A percentile compares a stretch with the other conserved stretches of the same genome.
Conservation (phyloP, 2,888 invertebrate genomes). For the Thecophora atra region DNA sequence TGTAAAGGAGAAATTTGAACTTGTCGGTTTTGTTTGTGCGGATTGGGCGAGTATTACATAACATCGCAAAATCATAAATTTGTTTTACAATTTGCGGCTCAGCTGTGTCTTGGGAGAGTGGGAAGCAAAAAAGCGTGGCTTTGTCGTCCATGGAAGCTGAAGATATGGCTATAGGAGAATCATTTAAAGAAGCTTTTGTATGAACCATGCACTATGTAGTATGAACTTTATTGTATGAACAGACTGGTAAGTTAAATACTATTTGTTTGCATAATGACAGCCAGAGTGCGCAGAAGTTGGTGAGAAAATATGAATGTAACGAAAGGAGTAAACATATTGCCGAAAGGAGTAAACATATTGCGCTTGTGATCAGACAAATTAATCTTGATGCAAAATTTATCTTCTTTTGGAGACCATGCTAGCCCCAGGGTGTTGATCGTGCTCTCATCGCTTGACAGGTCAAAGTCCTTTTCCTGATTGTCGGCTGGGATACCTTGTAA, state of each 20-base stretch:
- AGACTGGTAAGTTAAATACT: constrained; percentile 9
- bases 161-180: constrained; percentile 28
- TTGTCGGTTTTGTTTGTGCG: constrained; percentile 39
- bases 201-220: too few species aligned
- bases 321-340: constrained; percentile 6
- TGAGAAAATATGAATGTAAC: background rate
- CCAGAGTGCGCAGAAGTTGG: too few species aligned
- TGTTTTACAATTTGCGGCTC: constrained; percentile 37
- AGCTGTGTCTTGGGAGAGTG: constrained; percentile 39
- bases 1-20: constrained; percentile 10
- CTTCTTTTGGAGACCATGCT: too few species aligned
- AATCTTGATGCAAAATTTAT: too few species aligned
- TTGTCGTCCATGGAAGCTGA: constrained; percentile 44
- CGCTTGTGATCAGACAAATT: too few species aligned
- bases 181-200: constrained; percentile 40
- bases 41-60: constrained; percentile 42
- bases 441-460: too few species aligned
- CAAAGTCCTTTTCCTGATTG: too few species aligned
- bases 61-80: constrained; percentile 40
- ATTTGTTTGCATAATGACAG: constrained; percentile 10
- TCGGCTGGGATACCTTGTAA: too few species aligned
- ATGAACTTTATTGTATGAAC: background rate
- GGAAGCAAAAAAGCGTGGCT: constrained; percentile 41
- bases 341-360: too few species aligned
- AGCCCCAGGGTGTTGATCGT: too few species aligned